A percentile compares a stretch with the other conserved stretches of the same genome.
phyloP scores from a whole-genome alignment of 2,888 invertebrate species.

The Macaria liturata region DNA sequence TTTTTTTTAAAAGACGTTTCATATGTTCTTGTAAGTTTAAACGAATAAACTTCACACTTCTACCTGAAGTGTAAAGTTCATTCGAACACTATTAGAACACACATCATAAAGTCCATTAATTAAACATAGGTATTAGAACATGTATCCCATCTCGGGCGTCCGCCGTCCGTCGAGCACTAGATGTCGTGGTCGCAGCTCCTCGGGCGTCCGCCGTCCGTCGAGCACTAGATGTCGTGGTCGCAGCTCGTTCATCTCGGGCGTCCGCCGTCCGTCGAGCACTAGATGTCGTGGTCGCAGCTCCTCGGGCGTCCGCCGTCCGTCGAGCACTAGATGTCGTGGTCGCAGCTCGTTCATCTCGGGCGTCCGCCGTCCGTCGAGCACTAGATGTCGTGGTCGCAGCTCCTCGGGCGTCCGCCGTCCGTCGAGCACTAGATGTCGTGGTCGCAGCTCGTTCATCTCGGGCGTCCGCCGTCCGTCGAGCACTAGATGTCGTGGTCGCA shows the following conservation, averaged over 20 bases:
- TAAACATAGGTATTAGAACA: too few species aligned
- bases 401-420: conserved; percentile 32
- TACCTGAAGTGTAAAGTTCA: too few species aligned
- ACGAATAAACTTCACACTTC: too few species aligned
- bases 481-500: conserved; percentile 39
- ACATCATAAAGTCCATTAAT: too few species aligned
- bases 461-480: conserved; percentile 3
- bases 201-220: neutral
- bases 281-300: conserved; percentile 39
- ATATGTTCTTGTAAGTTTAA: too few species aligned
- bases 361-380: neutral
- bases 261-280: neutral
- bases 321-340: conserved; percentile 38
- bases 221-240: conserved; percentile 39
- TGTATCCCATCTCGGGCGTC: neutral
- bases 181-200: conserved; percentile 41
- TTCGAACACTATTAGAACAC: too few species aligned
- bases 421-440: conserved; percentile 37
- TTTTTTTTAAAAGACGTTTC: too few species aligned
- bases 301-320: neutral
- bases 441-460: conserved; percentile 43
- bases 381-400: conserved; percentile 39
- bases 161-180: neutral
- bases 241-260: conserved; percentile 43
- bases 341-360: conserved; percentile 43